Base-by-base conservation (phyloP, 1,140 invertebrate species). In the Phenacoccus solenopsis region DNA sequence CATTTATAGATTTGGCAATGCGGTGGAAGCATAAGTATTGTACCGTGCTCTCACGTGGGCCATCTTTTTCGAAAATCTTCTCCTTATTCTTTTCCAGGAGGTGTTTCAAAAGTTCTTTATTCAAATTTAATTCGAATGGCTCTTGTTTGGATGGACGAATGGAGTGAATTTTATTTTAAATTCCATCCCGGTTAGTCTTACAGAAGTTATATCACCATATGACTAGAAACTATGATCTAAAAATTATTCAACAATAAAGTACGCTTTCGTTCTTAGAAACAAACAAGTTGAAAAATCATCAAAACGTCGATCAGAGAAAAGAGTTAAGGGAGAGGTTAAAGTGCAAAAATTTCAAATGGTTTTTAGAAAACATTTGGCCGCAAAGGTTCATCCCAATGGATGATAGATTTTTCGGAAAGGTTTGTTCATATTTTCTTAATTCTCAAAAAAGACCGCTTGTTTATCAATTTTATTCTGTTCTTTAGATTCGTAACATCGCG, bases 21-120 rank as follows among this genome's bases (percentile, higher is more conserved):
- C 78, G 97, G 96, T 0, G 96, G 96, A 0, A 85, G 84, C 67
- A 86, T 99, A 0, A 93, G 98, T 81, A 98, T 98, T 61, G 88
- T 89, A 0, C 93, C 96, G 0, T 99, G 97, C 78, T 97, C 94
- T 7, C 91, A 96, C 77, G 96, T 99, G 0, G 97, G 94, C 0
- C 97, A 99, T 79, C 85, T 99, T 16, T 99, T 98, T 78, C 84
- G 96, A 75, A 95, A 91, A 80, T 91, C 91, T 38, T 94, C 91
- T 3, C 94, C 94, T 0, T 96, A 96, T 75, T 90, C 89, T 0
- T 96, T 96, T 78, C 90, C 90, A 0, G 90, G 90, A 0, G 91
- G 91, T 0, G 89, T 94, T 20, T 84, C 84, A 1, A 86, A 91
- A 72, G 90, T 94, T 61, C 81, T 98, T 0, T 92, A 93, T 74